phyloP scores from a whole-genome alignment of 2,797 vertebrate genomes.

The Melanotaenia nigrans region DNA sequence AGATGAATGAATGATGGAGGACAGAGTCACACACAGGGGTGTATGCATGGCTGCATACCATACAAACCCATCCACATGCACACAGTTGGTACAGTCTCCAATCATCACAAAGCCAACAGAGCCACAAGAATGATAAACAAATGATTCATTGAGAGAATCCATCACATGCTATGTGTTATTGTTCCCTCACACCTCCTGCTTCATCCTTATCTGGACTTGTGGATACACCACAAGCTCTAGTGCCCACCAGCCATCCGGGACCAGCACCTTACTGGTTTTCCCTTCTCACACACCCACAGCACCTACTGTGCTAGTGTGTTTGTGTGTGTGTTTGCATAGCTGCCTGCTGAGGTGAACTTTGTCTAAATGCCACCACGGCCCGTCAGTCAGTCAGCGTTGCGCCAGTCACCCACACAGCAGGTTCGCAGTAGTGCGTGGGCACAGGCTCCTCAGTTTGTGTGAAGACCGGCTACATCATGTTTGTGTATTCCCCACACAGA shows the following conservation, averaged over 20 bases:
- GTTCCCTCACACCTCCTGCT: slow-evolving; percentile 63
- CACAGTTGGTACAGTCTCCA: slow-evolving; percentile 9
- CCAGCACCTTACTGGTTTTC: slow-evolving; percentile 64
- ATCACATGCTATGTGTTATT: slow-evolving; percentile 47
- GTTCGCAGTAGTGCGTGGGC: slow-evolving; percentile 64
- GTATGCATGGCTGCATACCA: slow-evolving; percentile 21
- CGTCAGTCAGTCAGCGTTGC: slow-evolving; percentile 67
- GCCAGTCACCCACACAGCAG: slow-evolving; percentile 67
- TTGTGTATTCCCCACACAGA: slow-evolving; percentile 53
- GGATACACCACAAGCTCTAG: slow-evolving; percentile 30
- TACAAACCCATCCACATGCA: slow-evolving; percentile 13
- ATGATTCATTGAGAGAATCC: slow-evolving; percentile 69
- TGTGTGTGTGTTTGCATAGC: slow-evolving; percentile 27
- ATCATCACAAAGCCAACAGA: slow-evolving; percentile 33
- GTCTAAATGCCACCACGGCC: slow-evolving; percentile 62
- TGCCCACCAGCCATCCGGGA: slow-evolving; percentile 63
- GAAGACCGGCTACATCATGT: slow-evolving; percentile 38
- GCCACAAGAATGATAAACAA: slow-evolving; percentile 61
- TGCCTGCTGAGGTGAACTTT: slow-evolving; percentile 47
- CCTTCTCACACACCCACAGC: slow-evolving; percentile 60
- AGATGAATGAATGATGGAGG: slow-evolving; percentile 41
- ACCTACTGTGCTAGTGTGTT: slow-evolving; percentile 53
- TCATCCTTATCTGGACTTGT: slow-evolving; percentile 60
- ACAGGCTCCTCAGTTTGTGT: slow-evolving; percentile 43
- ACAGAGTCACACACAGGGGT: slow-evolving; percentile 35